Percentiles rank a stretch among this genome's conserved stretches.
Evolutionary conservation across 2,113 vertebrate species (phyloP).

Genomic region (Stercorarius parasiticus): DNA sequence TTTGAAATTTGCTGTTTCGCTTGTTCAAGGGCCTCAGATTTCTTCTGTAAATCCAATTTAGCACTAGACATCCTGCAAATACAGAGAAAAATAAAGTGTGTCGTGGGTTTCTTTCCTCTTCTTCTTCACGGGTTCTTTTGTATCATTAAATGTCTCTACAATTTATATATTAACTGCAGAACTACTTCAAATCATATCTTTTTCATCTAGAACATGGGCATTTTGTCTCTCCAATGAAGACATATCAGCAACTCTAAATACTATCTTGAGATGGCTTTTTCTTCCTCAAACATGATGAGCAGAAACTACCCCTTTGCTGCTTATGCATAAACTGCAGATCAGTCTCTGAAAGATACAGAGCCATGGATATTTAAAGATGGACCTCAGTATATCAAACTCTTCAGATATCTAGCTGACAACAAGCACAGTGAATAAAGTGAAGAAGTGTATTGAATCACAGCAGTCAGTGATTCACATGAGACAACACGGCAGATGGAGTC

Average conservation of each 20-base stretch:
- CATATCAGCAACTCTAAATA: background rate
- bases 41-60: slow-evolving; percentile 86
- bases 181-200: background rate
- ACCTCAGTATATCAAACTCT: background rate
- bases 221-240: background rate
- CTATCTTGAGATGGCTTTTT: background rate
- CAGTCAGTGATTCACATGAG: background rate
- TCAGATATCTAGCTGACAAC: background rate
- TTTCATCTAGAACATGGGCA: background rate
- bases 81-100: background rate
- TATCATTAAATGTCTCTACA: background rate
- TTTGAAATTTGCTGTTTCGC: slow-evolving; percentile 76
- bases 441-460: background rate
- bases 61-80: slow-evolving; percentile 74
- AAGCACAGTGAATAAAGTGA: background rate
- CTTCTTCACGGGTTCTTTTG: background rate
- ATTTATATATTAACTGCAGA: background rate
- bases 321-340: background rate
- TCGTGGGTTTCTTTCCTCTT: background rate
- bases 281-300: background rate
- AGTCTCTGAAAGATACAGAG: background rate
- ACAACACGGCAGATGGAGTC: background rate
- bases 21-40: slow-evolving; percentile 78
- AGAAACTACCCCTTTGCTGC: background rate
- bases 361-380: background rate